A percentile compares a stretch with the other conserved stretches of the same genome.
Conservation (phyloP, 2,888 invertebrate genomes). For the Himalopsyche anomala region DNA sequence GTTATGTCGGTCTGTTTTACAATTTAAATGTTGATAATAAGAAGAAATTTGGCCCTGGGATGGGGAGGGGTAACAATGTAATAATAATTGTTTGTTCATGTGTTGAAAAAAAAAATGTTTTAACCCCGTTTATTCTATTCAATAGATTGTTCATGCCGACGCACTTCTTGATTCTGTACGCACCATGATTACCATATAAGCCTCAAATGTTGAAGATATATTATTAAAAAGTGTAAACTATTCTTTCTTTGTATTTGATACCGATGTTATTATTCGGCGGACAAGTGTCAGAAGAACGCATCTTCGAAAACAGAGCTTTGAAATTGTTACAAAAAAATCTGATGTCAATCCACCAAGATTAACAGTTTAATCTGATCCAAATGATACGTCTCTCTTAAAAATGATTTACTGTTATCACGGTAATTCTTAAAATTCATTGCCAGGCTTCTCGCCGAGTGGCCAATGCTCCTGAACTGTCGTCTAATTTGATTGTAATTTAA, state of each 20-base stretch:
- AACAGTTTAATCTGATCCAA: too few species aligned
- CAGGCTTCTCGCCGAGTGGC: too few species aligned
- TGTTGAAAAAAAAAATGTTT: conserved; percentile 28
- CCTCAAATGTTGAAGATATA: conserved; percentile 55
- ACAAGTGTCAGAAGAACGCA: not conserved
- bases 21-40: conserved; percentile 39
- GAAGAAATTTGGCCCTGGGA: conserved; percentile 26
- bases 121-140: conserved; percentile 64
- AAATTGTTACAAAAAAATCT: too few species aligned
- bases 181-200: conserved; percentile 56
- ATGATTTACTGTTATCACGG: too few species aligned
- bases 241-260: conserved; percentile 26
- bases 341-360: too few species aligned
- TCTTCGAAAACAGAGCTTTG: not conserved
- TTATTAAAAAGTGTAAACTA: conserved; percentile 39
- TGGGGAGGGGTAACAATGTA: conserved; percentile 26
- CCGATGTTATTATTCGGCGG: conserved; percentile 14
- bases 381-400: too few species aligned
- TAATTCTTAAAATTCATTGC: too few species aligned
- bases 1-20: conserved; percentile 36
- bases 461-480: too few species aligned
- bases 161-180: conserved; percentile 65
- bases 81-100: conserved; percentile 34
- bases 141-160: conserved; percentile 63
- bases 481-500: too few species aligned